Percentiles rank a stretch among this genome's conserved stretches.
Conservation (phyloP, 2,113 vertebrate species). For the Carassius carassius region DNA sequence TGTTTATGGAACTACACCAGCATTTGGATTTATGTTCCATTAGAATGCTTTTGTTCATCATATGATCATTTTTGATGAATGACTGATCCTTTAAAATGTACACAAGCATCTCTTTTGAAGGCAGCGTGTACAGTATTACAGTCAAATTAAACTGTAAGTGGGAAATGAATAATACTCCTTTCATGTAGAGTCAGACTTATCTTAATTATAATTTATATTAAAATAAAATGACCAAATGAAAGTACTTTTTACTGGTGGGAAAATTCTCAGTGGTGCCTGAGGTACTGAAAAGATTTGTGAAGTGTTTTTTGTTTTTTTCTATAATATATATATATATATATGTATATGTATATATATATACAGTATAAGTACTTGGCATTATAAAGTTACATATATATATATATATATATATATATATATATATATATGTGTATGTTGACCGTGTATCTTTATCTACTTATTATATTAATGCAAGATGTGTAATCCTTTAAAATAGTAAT, state of each 20-base stretch:
- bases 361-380: too few relatives aligned
- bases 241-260: background rate
- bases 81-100: background rate
- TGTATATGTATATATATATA: too few relatives aligned
- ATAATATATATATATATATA: too few relatives aligned
- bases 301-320: too few relatives aligned
- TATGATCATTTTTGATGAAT: background rate
- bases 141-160: background rate
- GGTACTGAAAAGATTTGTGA: background rate
- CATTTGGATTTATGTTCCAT: background rate
- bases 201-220: background rate
- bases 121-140: background rate
- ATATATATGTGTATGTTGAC: background rate
- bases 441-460: background rate
- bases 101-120: background rate
- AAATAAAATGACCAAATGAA: background rate
- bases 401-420: too few relatives aligned
- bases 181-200: background rate
- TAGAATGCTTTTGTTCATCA: background rate
- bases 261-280: background rate
- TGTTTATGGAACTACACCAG: background rate
- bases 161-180: background rate
- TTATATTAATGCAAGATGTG: background rate
- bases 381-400: too few relatives aligned
- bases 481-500: background rate